phyloP scores from a whole-genome alignment of 2,888 invertebrate species.

The Amiota communis region DNA sequence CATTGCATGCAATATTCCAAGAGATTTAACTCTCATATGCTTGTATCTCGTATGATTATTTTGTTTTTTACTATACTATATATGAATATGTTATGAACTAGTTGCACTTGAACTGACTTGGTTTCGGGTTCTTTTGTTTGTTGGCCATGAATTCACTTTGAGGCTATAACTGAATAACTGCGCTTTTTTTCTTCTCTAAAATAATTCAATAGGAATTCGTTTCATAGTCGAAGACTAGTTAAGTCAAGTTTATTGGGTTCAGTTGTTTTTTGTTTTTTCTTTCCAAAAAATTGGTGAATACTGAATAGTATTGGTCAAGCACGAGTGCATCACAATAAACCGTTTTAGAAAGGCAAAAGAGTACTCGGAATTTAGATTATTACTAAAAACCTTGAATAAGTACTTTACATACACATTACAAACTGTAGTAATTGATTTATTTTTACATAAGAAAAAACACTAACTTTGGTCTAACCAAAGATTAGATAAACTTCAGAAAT shows the following conservation, averaged over 20 bases:
- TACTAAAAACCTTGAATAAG: too few species aligned
- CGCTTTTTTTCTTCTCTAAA: background rate
- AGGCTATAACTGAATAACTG: background rate
- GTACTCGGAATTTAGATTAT: too few species aligned
- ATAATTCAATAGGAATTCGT: too few species aligned
- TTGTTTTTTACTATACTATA: too few species aligned
- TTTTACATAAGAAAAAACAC: too few species aligned
- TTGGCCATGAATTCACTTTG: background rate
- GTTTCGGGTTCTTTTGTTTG: slow-evolving; percentile 5
- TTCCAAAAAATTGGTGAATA: background rate
- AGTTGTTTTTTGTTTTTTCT: slow-evolving; percentile 6
- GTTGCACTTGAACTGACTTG: slow-evolving; percentile 20
- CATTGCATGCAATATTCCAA: background rate
- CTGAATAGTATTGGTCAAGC: background rate
- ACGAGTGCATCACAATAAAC: slow-evolving; percentile 3
- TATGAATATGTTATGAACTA: slow-evolving; percentile 1
- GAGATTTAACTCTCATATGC: background rate
- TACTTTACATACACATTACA: too few species aligned
- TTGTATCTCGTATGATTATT: background rate
- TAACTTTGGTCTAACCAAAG: too few species aligned
- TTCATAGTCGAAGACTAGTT: background rate
- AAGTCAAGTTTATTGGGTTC: background rate
- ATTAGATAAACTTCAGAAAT: too few species aligned
- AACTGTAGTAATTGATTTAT: too few species aligned
- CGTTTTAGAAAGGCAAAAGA: background rate